Evolutionary conservation across 2,797 vertebrate species (phyloP).

Genomic region (Eulemur coronatus): DNA sequence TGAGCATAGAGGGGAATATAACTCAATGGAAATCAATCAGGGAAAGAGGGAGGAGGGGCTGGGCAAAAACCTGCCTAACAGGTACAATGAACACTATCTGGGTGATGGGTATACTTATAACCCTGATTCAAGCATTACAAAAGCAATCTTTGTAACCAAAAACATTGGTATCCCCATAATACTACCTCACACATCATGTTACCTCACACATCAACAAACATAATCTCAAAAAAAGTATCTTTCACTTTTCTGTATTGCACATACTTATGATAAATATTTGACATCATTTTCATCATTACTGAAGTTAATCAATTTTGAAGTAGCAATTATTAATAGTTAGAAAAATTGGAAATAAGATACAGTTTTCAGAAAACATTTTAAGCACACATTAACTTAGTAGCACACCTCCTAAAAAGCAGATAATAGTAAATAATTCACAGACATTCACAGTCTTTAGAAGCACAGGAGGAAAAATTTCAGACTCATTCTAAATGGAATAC

Average conservation of each 20-base stretch:
- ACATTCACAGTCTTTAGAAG: neutral
- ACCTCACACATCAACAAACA: neutral
- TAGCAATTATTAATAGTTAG: neutral
- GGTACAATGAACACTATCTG: too few relatives aligned
- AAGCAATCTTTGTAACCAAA: too few relatives aligned
- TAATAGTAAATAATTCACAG: neutral
- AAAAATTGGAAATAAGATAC: conserved; percentile 8
- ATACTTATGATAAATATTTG: neutral
- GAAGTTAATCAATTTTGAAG: neutral
- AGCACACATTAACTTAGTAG: neutral
- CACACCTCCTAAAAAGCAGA: neutral
- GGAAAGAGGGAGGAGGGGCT: too few relatives aligned
- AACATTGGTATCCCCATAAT: too few relatives aligned
- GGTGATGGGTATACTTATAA: too few relatives aligned
- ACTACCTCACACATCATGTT: neutral
- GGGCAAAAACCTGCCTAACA: too few relatives aligned
- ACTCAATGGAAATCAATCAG: too few relatives aligned
- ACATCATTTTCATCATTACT: neutral
- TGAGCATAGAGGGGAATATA: too few relatives aligned
- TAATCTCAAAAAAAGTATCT: neutral
- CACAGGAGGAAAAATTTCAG: neutral
- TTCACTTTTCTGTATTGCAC: neutral
- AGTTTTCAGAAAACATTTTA: neutral
- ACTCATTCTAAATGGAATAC: neutral
- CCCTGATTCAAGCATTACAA: too few relatives aligned